Evolutionary conservation across 2,797 vertebrate genomes (phyloP).

Genomic region (Hylomyscus alleni): DNA sequence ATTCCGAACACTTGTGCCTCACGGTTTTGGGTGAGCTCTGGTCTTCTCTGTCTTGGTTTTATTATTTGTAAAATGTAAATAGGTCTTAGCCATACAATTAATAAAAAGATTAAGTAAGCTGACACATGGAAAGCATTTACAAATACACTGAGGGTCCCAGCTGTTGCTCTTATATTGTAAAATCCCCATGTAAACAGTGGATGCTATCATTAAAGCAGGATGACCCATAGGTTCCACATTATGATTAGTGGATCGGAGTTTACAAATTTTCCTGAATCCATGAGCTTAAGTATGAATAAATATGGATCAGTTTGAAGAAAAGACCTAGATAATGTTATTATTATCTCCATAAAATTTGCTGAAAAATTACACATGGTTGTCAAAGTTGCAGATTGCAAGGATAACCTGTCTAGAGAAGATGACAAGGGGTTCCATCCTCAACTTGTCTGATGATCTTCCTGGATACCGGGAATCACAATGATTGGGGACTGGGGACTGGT

Average conservation of each 20-base stretch:
- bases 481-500: not conserved
- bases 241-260: conserved; percentile 58
- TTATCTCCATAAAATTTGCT: conserved; percentile 58
- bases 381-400: conserved; percentile 40
- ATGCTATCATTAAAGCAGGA: conserved; percentile 40
- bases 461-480: not conserved
- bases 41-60: conserved; percentile 45
- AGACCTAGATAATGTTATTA: conserved; percentile 59
- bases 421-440: not conserved
- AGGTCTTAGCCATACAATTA: conserved; percentile 10
- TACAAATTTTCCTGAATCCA: conserved; percentile 52
- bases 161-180: conserved; percentile 28
- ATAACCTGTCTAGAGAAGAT: conserved; percentile 52
- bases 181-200: conserved; percentile 47
- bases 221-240: conserved; percentile 44
- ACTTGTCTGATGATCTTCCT: not conserved
- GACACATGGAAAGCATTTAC: conserved; percentile 8
- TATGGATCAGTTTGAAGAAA: conserved; percentile 64
- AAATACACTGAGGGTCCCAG: not conserved
- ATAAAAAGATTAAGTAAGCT: conserved; percentile 58
- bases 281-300: conserved; percentile 4
- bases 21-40: not conserved
- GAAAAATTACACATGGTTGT: conserved; percentile 56
- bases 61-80: conserved; percentile 52
- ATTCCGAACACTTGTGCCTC: not conserved